phyloP scores from a whole-genome alignment of 2,113 vertebrate species.

The Canis aureus region DNA sequence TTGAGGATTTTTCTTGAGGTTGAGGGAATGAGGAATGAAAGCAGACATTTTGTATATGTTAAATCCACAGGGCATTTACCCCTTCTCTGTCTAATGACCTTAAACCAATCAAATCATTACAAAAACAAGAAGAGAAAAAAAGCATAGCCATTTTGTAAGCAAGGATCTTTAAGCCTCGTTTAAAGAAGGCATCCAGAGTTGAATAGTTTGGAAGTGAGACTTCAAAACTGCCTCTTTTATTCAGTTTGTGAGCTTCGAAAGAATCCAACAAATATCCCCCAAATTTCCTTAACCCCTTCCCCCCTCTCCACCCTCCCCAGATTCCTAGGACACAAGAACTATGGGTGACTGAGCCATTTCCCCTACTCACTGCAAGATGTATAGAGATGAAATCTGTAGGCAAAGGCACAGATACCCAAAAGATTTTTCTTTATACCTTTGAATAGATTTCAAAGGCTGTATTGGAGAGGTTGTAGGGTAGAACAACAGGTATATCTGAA shows the following conservation, averaged over 20 bases:
- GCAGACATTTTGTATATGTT: neutral
- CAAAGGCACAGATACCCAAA: neutral
- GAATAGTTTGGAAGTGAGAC: constrained; percentile 7
- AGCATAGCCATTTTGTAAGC: neutral
- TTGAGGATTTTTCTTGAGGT: neutral
- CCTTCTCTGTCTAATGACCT: neutral
- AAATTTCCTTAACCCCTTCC: neutral
- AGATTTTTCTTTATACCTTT: neutral
- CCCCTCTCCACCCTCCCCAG: neutral
- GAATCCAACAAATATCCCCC: neutral
- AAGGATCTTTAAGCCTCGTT: constrained; percentile 25
- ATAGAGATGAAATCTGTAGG: neutral
- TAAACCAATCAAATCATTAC: constrained; percentile 33
- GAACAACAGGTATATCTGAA: neutral
- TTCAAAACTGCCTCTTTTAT: constrained; percentile 41
- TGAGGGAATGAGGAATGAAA: neutral
- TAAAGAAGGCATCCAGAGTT: neutral
- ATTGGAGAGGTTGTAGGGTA: neutral
- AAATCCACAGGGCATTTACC: neutral
- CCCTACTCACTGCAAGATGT: neutral
- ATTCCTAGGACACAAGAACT: constrained; percentile 1
- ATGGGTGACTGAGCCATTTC: neutral
- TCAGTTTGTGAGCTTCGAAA: constrained; percentile 54
- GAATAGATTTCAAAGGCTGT: neutral
- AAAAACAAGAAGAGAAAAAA: neutral